Conservation (phyloP, 2,113 vertebrate genomes). For the Lutjanus erythropterus region DNA sequence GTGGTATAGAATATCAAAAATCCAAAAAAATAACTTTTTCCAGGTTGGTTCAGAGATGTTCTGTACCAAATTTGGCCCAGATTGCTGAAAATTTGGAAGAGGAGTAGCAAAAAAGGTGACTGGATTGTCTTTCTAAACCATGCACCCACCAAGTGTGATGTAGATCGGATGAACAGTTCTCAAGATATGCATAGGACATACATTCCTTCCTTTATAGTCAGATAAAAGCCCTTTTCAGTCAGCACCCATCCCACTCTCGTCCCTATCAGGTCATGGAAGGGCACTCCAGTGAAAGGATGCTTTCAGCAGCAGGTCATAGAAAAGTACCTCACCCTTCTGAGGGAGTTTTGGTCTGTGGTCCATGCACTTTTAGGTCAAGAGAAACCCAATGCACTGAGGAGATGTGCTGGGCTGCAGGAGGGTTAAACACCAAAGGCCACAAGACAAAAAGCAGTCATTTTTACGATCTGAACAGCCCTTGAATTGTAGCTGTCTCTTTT, state of each 20-base stretch:
- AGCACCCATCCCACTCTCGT: constrained; percentile 3
- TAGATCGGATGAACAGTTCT: no score
- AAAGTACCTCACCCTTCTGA: constrained; percentile 40
- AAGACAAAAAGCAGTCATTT: constrained; percentile 36
- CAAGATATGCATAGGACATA: no score
- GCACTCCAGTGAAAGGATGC: constrained; percentile 58
- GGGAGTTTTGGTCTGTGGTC: constrained; percentile 59
- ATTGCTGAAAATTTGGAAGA: no score
- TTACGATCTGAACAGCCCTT: constrained; percentile 43
- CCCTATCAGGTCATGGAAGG: constrained; percentile 26
- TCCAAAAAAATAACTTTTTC: no score
- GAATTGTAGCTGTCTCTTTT: constrained; percentile 25
- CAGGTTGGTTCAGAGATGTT: no score
- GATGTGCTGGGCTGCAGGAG: constrained; percentile 51
- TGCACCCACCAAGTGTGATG: no score
- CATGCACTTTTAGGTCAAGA: constrained; percentile 59
- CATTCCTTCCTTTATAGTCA: no score
- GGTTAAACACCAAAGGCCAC: constrained; percentile 43
- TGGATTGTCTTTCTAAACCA: no score
- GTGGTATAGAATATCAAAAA: no score
- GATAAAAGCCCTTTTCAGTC: constrained; percentile 27
- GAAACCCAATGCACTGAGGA: constrained; percentile 61
- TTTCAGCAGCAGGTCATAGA: constrained; percentile 64
- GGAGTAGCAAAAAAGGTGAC: no score
- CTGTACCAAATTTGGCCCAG: no score